phyloP scores from a whole-genome alignment of 2,888 invertebrate species.

The Netelia inedita region DNA sequence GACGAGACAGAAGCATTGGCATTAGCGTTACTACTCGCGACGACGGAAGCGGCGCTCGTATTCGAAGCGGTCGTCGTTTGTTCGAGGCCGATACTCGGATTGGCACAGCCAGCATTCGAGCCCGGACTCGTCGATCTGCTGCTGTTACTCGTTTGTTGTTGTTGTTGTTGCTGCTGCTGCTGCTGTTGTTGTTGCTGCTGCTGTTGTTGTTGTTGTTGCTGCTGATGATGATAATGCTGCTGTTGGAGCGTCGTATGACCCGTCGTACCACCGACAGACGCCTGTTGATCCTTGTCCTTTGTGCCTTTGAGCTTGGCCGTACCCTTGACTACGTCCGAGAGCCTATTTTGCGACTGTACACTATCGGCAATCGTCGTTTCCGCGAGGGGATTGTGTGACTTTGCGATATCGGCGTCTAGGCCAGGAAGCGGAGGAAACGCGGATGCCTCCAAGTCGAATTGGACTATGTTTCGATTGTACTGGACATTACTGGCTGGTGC shows the following conservation, averaged over 20 bases:
- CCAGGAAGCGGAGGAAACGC: constrained; percentile 94
- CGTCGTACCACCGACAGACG: constrained; percentile 73
- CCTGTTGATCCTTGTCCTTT: constrained; percentile 79
- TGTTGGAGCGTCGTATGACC: constrained; percentile 59
- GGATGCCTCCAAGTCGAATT: constrained; percentile 92
- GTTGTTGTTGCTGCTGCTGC: constrained; percentile 71
- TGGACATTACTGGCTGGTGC: constrained; percentile 81
- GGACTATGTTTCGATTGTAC: constrained; percentile 86
- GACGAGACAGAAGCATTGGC: constrained; percentile 3
- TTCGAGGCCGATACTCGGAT: constrained; percentile 58
- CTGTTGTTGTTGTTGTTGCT: constrained; percentile 76
- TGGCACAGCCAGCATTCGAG: constrained; percentile 66
- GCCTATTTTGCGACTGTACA: constrained; percentile 87
- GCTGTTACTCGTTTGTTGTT: constrained; percentile 75
- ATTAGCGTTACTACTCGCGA: constrained; percentile 21
- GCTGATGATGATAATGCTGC: constrained; percentile 58
- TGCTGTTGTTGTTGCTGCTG: too few relatives aligned
- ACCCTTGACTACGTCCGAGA: constrained; percentile 93
- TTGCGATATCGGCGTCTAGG: constrained; percentile 84
- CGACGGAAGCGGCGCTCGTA: constrained; percentile 72
- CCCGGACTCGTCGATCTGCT: constrained; percentile 83
- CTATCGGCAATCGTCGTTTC: constrained; percentile 78
- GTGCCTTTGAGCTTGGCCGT: constrained; percentile 88
- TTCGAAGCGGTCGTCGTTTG: constrained; percentile 29
- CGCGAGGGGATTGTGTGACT: constrained; percentile 77